A percentile compares a stretch with the other conserved stretches of the same genome.
Conservation (phyloP, 2,797 vertebrate genomes). For the Cyclopterus lumpus region DNA sequence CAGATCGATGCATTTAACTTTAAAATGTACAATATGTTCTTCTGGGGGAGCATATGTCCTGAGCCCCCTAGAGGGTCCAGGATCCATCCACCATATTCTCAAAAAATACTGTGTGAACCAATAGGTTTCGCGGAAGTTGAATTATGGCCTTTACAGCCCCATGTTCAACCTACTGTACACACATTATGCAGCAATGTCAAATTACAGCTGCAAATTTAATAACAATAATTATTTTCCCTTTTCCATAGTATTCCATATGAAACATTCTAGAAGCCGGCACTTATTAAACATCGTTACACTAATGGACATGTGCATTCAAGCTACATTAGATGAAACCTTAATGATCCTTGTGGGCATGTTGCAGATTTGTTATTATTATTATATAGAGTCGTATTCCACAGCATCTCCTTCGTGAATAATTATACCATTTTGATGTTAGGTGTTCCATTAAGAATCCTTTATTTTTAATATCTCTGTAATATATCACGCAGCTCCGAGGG, state of each 20-base stretch:
- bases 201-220: neutral
- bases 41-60: neutral
- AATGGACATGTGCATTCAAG: slow-evolving; percentile 49
- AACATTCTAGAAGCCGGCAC: slow-evolving; percentile 27
- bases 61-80: neutral
- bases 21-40: neutral
- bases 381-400: slow-evolving; percentile 12
- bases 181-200: slow-evolving; percentile 25
- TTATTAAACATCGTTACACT: slow-evolving; percentile 51
- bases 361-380: slow-evolving; percentile 1
- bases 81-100: neutral
- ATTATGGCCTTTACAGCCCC: neutral
- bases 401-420: slow-evolving; percentile 51
- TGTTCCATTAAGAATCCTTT: slow-evolving; percentile 50
- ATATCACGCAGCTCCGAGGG: slow-evolving; percentile 24
- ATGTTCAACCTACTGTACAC: neutral
- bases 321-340: slow-evolving; percentile 43
- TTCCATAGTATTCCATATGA: slow-evolving; percentile 20
- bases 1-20: neutral
- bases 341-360: slow-evolving; percentile 43
- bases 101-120: neutral
- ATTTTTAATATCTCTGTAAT: slow-evolving; percentile 40
- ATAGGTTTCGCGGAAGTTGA: neutral
- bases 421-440: slow-evolving; percentile 28
- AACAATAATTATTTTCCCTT: neutral